A percentile compares a stretch with the other conserved stretches of the same genome.
These are phyloP conservation scores for Megalopta genalis DNA, from an alignment of 1,140 invertebrate genomes.

Conservation along the genomic window DNA sequence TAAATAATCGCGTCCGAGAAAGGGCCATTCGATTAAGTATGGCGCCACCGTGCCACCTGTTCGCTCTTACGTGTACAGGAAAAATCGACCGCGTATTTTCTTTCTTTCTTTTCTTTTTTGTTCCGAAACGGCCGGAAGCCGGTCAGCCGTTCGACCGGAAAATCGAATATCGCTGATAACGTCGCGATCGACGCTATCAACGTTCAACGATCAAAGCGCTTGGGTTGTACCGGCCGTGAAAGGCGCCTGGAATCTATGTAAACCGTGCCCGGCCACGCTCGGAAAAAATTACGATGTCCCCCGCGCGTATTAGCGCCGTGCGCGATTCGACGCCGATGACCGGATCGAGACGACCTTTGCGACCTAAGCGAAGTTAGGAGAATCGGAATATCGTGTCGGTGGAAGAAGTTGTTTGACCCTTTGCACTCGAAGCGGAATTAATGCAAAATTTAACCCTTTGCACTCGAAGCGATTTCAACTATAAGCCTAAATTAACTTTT, in stretches of 20 bases:
- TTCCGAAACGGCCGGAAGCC: conserved; percentile 1
- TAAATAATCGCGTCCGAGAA: neutral
- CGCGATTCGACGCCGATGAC: neutral
- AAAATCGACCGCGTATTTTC: conserved; percentile 1
- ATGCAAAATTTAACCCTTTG: too few relatives aligned
- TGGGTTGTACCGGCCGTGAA: conserved; percentile 19
- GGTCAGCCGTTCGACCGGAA: conserved; percentile 3
- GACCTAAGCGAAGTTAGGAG: too few relatives aligned
- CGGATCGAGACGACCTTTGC: too few relatives aligned
- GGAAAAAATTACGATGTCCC: neutral
- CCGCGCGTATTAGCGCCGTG: neutral
- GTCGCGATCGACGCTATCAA: conserved; percentile 19
- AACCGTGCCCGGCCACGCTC: neutral
- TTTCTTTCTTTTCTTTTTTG: too few relatives aligned
- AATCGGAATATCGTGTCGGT: too few relatives aligned
- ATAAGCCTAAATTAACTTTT: too few relatives aligned
- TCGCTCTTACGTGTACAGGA: conserved; percentile 8
- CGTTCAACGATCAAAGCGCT: conserved; percentile 39
- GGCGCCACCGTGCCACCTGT: neutral
- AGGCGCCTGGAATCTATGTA: conserved; percentile 2
- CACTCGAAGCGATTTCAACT: too few relatives aligned
- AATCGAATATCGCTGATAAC: conserved; percentile 40
- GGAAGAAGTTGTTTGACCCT: too few relatives aligned
- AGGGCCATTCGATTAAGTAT: neutral
- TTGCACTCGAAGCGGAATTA: too few relatives aligned